Percentiles rank a stretch among this genome's conserved stretches.
These are phyloP conservation scores for Lissonota sp. DNA, from an alignment of 2,888 invertebrate species.

Conservation along the genomic window DNA sequence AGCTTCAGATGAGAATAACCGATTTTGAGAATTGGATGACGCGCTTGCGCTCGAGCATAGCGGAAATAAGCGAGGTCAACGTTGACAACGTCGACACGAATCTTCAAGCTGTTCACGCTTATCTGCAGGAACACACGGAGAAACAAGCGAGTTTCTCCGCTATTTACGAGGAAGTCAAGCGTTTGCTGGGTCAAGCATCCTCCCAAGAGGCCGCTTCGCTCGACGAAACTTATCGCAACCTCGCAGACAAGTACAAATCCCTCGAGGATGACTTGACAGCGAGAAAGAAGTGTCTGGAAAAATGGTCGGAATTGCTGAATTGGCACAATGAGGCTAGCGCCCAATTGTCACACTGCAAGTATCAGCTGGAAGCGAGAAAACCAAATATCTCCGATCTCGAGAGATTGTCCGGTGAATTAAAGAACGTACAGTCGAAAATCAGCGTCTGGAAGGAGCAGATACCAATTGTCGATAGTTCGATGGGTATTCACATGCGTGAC, in stretches of 20 bases:
- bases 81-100: slow-evolving; percentile 92
- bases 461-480: slow-evolving; percentile 88
- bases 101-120: slow-evolving; percentile 91
- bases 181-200: slow-evolving; percentile 88
- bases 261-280: slow-evolving; percentile 90
- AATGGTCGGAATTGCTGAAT: slow-evolving; percentile 92
- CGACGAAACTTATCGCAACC: slow-evolving; percentile 90
- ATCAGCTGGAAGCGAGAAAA: slow-evolving; percentile 91
- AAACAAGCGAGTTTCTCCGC: slow-evolving; percentile 91
- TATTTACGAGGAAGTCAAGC: slow-evolving; percentile 93
- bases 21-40: slow-evolving; percentile 93
- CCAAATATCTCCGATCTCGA: slow-evolving; percentile 89
- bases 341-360: slow-evolving; percentile 91
- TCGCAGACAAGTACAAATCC: slow-evolving; percentile 91
- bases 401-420: slow-evolving; percentile 89
- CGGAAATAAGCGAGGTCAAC: slow-evolving; percentile 92
- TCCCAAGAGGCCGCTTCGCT: slow-evolving; percentile 90
- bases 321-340: slow-evolving; percentile 93
- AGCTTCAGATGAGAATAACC: slow-evolving; percentile 91
- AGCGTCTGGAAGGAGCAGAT: slow-evolving; percentile 90
- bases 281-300: slow-evolving; percentile 90
- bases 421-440: slow-evolving; percentile 88
- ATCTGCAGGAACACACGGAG: slow-evolving; percentile 94
- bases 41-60: slow-evolving; percentile 89
- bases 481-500: slow-evolving; percentile 89